Evolutionary conservation across 92 coral and sea anemone species (phyloP).

Genomic region (Anthopleura xanthogrammica): DNA sequence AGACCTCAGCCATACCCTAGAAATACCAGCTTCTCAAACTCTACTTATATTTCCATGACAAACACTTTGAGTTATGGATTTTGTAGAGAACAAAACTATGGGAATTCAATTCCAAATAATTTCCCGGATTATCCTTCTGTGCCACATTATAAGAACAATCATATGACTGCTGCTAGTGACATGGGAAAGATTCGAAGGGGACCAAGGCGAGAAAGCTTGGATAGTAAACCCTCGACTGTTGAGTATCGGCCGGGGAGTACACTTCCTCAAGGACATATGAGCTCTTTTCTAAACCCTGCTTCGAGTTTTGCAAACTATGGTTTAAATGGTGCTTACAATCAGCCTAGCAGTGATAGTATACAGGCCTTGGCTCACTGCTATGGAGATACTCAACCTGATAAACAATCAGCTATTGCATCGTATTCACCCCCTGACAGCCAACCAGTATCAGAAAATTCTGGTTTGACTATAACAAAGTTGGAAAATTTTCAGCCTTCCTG

Average conservation of each 20-base stretch:
- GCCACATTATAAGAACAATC: neutral
- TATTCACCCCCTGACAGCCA: neutral
- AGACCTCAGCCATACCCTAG: neutral
- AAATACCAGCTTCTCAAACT: neutral
- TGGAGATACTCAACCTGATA: neutral
- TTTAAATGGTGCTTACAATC: neutral
- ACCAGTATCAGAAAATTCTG: neutral
- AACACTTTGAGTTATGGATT: constrained; percentile 10
- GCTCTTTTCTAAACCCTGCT: neutral
- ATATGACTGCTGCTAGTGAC: neutral
- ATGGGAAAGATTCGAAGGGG: neutral
- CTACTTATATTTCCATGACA: neutral
- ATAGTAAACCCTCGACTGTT: constrained; percentile 20
- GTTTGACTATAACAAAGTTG: constrained; percentile 12
- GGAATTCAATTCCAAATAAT: neutral
- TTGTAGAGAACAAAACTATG: constrained; percentile 10
- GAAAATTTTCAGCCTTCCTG: neutral
- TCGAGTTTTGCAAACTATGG: neutral
- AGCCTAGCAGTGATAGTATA: neutral
- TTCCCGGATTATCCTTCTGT: neutral
- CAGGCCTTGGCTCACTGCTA: neutral
- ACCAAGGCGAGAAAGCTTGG: neutral
- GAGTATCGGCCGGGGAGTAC: constrained; percentile 5
- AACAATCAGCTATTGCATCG: neutral
- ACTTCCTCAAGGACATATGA: neutral